Evolutionary conservation across 2,113 vertebrate genomes (phyloP).

Genomic region (Ciconia boyciana): DNA sequence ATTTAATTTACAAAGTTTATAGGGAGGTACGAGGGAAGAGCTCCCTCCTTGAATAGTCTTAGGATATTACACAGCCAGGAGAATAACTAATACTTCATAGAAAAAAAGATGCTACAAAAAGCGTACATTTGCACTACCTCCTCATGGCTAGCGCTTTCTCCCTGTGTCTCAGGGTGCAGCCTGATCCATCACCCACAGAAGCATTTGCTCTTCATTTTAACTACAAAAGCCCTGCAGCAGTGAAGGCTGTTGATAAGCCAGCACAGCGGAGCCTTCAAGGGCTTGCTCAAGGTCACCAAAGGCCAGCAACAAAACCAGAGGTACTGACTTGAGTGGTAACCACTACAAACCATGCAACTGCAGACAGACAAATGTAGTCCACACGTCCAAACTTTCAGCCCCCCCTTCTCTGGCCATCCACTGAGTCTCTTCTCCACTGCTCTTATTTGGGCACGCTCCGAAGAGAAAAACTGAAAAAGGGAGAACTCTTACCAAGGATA

Average conservation of each 20-base stretch:
- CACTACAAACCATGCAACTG: rapidly evolving
- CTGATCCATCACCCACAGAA: not conserved
- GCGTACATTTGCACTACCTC: not conserved
- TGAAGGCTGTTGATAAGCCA: not conserved
- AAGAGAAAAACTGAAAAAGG: rapidly evolving
- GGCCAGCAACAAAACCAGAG: not conserved
- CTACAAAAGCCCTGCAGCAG: not conserved
- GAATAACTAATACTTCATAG: not conserved
- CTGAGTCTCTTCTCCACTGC: not conserved
- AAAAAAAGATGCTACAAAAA: not conserved
- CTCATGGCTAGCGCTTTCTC: not conserved
- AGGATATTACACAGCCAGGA: not conserved
- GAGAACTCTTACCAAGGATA: slow-evolving; percentile 85
- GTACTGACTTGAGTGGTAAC: not conserved
- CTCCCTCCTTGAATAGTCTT: not conserved
- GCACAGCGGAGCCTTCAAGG: not conserved
- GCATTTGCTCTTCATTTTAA: not conserved
- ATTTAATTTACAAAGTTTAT: not conserved
- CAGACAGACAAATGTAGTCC: no score
- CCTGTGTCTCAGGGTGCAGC: not conserved
- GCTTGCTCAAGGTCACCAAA: not conserved
- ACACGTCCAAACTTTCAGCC: rapidly evolving
- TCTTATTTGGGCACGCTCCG: not conserved
- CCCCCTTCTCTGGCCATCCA: not conserved
- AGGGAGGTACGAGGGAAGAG: not conserved